Evolutionary conservation across 2,888 invertebrate species (phyloP).

Genomic region (Entomobrya multifasciata): DNA sequence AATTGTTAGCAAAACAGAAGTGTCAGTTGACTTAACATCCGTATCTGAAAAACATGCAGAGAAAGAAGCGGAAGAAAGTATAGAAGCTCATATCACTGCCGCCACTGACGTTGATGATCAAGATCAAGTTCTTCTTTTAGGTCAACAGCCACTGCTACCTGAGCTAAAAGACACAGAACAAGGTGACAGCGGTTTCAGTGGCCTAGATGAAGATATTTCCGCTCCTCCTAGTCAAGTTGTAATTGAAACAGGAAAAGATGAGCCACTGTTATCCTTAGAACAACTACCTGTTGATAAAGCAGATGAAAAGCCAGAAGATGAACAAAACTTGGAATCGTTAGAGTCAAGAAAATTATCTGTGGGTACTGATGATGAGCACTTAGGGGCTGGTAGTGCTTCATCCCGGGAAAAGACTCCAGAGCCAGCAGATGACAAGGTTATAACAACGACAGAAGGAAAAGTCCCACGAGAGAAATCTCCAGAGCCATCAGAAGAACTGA

Average conservation of each 20-base stretch:
- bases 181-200: constrained; percentile 62
- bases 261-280: not conserved
- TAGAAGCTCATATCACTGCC: constrained; percentile 41
- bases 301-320: constrained; percentile 39
- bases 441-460: not conserved
- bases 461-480: constrained; percentile 40
- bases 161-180: constrained; percentile 56
- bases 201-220: constrained; percentile 56
- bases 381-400: constrained; percentile 21
- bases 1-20: constrained; percentile 1
- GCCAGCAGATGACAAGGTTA: constrained; percentile 18
- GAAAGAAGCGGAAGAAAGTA: not conserved
- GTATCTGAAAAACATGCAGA: not conserved
- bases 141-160: not conserved
- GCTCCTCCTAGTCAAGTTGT: constrained; percentile 21
- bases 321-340: not conserved
- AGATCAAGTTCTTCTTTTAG: constrained; percentile 14
- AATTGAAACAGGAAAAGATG: constrained; percentile 14
- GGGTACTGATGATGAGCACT: constrained; percentile 40
- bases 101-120: constrained; percentile 51
- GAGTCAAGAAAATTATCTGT: constrained; percentile 45
- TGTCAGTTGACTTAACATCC: too few relatives aligned
- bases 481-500: constrained; percentile 7
- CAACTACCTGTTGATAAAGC: constrained; percentile 7
- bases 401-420: constrained; percentile 44